Evolutionary conservation across 2,113 vertebrate species (phyloP), one percentile per base, ranked within the genome.

Genomic region (Pachyramphus minor): DNA sequence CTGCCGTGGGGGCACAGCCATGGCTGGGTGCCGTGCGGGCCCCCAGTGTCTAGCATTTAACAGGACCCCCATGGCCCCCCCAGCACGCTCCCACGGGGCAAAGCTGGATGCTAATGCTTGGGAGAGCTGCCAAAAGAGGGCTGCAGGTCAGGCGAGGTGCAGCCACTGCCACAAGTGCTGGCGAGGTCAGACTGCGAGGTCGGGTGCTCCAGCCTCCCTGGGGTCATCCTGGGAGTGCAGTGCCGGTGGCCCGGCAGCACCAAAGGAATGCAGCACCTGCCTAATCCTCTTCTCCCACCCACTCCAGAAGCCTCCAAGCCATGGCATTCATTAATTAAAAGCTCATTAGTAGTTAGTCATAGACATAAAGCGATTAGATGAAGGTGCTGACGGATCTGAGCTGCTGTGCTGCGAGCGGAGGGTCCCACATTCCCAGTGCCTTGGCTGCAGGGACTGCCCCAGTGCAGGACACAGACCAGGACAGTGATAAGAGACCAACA

Each of bases 271-370:
- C 6, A 2, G 42, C 15, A 52, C 23, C 12, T 50, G 5, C 39
- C 84, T 24, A 39, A 69, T 58, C 60, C 93, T 94, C 87, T 82
- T 81, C 87, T 91, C 56, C 56, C 17, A 50, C 60, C 69, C 17
- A 1, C 69, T 52, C 76, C 78, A 82, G 59, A 31, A 12, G 92
- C 78, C 92, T 95, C 81, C 53, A 80, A 92, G 97, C 78, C n/a
- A 22, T 16, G 28, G 84, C 68, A 55, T 44, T 84, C 85, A 59
- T 93, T 97, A 97, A 96, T 96, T 96, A 97, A 97, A 97, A 94
- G 86, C 97, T 97, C 96, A 93, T 96, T 95, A 97, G 95, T 64
- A 95, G 93, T 91, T 88, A 33, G 25, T 58, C 62, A 66, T 25
- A 90, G 88, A 66, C 78, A 91, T 63, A 77, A 85, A 85, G 91